Base-by-base conservation (phyloP, 2,113 vertebrate species). In the Pardalotus punctatus region DNA sequence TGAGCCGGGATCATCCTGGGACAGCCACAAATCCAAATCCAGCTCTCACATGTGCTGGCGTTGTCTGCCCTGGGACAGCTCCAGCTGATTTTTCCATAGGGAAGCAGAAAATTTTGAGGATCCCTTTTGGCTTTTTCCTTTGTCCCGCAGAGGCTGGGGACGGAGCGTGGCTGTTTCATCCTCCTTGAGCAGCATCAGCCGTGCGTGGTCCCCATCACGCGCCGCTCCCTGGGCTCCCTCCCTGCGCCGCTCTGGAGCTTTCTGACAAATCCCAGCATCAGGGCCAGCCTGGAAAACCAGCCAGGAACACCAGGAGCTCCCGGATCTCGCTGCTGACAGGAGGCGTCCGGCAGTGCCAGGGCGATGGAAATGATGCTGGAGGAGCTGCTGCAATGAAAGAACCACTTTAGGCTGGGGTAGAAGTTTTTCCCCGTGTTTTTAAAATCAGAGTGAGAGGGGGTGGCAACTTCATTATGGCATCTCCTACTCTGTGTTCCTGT, bases 401-500 rank as follows among this genome's bases (percentile, higher is more conserved):
- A 45, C 5, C 35, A 0, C 60, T 28, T 50, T 0, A 29, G 45
- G 14, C 3, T 29, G 40, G 7, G 28, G 9, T 7, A 23, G 51
- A 13, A 36, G 7, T 9, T 29, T 74, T 31, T 12, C 23, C 33
- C 18, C 3, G 0, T 2, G 10, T 11, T 29, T n/a, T 71, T 33
- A 1, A n/a, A 70, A 24, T 3, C 12, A 0, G 21, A 28, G 38
- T 1, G 2, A 9, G 50, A n/a, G 14, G 6, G 2, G 13, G 2
- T 8, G 0, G 8, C 2, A 22, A 15, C 24, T 62, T 21, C 9
- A 0, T 14, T 6, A 0, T 0, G 5, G 10, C 17, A n/a, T 3
- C 0, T 60, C 12, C 15, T 1, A 0, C 1, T 27, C 29, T 11
- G 0, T 0, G 4, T 6, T 81, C 29, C 35, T 3, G 0, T 43